phyloP scores from a whole-genome alignment of 2,113 vertebrate species.

The Python bivittatus region DNA sequence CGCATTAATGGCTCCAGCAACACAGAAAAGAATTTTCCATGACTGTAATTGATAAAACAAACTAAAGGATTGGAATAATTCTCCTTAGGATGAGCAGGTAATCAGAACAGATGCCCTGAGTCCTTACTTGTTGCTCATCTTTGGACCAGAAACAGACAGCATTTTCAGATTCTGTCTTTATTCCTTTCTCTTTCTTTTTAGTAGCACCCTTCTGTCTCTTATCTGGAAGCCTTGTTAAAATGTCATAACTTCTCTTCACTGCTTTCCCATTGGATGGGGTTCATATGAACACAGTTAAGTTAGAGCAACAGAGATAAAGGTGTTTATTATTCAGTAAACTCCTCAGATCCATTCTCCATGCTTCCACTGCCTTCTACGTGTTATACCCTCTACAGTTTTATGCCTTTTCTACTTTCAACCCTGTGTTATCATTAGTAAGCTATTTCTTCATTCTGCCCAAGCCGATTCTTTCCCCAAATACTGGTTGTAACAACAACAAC shows the following conservation, averaged over 20 bases:
- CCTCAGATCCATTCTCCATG: not conserved
- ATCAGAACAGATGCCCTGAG: conserved; percentile 49
- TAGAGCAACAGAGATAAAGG: conserved; percentile 12
- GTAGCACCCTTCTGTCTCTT: not conserved
- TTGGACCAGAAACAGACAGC: conserved; percentile 36
- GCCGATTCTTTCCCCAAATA: not conserved
- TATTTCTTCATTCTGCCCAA: not conserved
- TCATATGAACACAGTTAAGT: not conserved
- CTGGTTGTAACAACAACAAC: not conserved
- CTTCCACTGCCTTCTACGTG: conserved; percentile 22
- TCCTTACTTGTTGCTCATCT: not conserved
- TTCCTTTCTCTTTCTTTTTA: not conserved
- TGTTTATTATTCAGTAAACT: not conserved
- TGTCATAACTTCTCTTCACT: not conserved
- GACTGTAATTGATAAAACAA: conserved; percentile 27
- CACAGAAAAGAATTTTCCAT: conserved; percentile 51
- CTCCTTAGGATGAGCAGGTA: conserved; percentile 48
- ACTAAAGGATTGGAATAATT: conserved; percentile 9
- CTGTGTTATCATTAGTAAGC: not conserved
- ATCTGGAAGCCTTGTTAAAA: conserved; percentile 14
- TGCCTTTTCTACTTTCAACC: not conserved
- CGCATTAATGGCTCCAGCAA: conserved; percentile 40
- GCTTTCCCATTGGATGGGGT: conserved; percentile 14
- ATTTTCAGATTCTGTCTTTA: conserved; percentile 3
- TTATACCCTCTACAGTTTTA: not conserved